phyloP scores from a whole-genome alignment of 2,797 vertebrate species.

The Macrochelys suwanniensis region DNA sequence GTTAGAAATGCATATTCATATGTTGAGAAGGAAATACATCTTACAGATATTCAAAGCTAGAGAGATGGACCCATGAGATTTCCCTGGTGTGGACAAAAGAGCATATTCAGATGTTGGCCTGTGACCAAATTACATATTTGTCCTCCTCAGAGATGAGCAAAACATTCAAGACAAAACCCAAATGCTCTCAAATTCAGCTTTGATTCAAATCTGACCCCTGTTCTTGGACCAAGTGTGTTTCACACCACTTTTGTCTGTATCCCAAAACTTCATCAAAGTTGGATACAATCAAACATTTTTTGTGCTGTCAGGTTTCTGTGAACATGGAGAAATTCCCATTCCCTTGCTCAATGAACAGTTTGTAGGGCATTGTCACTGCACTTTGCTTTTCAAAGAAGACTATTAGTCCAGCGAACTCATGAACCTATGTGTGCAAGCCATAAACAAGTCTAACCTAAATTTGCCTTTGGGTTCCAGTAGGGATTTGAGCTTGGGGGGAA shows the following conservation, averaged over 20 bases:
- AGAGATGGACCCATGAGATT: background rate
- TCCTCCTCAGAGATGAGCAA: background rate
- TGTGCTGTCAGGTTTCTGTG: background rate
- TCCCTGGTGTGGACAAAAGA: background rate
- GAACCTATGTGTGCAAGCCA: background rate
- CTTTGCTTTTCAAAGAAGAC: background rate
- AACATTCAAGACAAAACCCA: background rate
- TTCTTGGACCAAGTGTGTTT: background rate
- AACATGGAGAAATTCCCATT: background rate
- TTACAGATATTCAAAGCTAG: background rate
- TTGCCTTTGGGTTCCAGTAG: background rate
- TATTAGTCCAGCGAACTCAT: background rate
- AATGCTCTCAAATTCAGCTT: background rate
- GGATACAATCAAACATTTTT: background rate
- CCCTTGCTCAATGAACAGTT: background rate
- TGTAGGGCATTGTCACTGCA: background rate
- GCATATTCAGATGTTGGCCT: background rate
- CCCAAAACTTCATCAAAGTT: slow-evolving; percentile 2
- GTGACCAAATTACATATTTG: background rate
- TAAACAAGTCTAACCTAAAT: background rate
- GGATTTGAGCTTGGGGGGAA: background rate
- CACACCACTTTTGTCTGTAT: background rate
- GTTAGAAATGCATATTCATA: background rate
- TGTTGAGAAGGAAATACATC: background rate
- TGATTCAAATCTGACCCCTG: background rate